Base-by-base conservation (phyloP, 2,888 invertebrate species). In the Ceraclea dissimilis region DNA sequence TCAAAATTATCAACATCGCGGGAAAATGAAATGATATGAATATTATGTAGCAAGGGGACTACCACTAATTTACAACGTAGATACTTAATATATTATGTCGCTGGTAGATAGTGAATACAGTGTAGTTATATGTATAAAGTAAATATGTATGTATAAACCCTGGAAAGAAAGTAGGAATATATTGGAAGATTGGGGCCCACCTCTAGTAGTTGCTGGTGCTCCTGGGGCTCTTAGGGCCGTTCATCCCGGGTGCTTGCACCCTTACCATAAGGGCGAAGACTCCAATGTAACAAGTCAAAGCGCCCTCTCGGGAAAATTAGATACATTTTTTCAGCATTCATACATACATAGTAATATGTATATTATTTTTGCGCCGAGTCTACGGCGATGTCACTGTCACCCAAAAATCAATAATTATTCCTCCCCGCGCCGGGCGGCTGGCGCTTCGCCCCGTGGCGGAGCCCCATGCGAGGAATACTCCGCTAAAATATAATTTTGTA, bases 301-400 rank as follows among this genome's bases (percentile, higher is more conserved):
- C 48, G 53, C 48, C 34, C 52, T 44, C 52, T 20, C 6, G 46
- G 33, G 31, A 50, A 16, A 47, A 46, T 46, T 26, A 47, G 47
- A 22, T 47, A 46, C 19, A 52, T 52, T 47, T 47, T 47, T 52
- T 52, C 49, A 19, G 33, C 53, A 53, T 34, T 18, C 47, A 33
- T 33, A 46, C 53, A 53, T 22, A 49, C n/a, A n/a, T n/a, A n/a
- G n/a, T n/a, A n/a, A n/a, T n/a, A n/a, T n/a, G n/a, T n/a, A n/a
- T n/a, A n/a, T n/a, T n/a, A n/a, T 16, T 47, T 31, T 47, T 33
- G 47, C 53, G 33, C 19, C 21, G 43, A 39, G 44, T 44, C 51
- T 46, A 44, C 51, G 22, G 51, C 55, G 33, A 31, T 51, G 55
- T 56, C 56, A 56, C 56, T 51, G 55, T 56, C 56, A 56, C 56